Evolutionary conservation across 2,113 vertebrate genomes (phyloP).

Genomic region (Forbesichthys papilliferus): DNA sequence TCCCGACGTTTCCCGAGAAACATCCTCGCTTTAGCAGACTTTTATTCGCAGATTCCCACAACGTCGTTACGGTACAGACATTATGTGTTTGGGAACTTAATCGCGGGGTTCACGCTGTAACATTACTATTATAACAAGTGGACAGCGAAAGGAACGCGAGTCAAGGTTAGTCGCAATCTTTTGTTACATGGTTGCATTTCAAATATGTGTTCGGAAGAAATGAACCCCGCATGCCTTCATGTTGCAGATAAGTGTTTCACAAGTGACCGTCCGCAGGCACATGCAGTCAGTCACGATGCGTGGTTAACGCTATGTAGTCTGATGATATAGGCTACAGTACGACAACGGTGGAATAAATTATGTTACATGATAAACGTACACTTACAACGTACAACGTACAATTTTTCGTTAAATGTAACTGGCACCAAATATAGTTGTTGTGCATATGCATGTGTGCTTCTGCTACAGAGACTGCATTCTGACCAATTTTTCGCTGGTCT

Average conservation of each 20-base stretch:
- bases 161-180: conserved; percentile 70
- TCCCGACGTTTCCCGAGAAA: conserved; percentile 39
- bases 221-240: too few relatives aligned
- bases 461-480: too few relatives aligned
- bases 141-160: conserved; percentile 62
- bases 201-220: too few relatives aligned
- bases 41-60: not conserved
- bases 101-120: conserved; percentile 47
- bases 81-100: conserved; percentile 53
- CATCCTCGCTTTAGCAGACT: conserved; percentile 9
- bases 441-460: too few relatives aligned
- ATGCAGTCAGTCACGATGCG: conserved; percentile 50
- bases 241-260: not conserved
- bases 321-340: too few relatives aligned
- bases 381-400: not conserved
- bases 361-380: not conserved
- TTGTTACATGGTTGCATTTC: not conserved
- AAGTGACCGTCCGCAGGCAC: conserved; percentile 13
- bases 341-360: too few relatives aligned
- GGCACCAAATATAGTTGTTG: not conserved
- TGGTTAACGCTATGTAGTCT: too few relatives aligned
- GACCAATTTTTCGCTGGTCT: too few relatives aligned
- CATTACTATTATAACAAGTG: conserved; percentile 71
- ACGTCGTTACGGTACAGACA: conserved; percentile 1
- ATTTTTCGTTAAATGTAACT: not conserved